These are phyloP conservation scores for Poeciliopsis occidentalis DNA, from an alignment of 2,113 vertebrate genomes.

Conservation along the genomic window DNA sequence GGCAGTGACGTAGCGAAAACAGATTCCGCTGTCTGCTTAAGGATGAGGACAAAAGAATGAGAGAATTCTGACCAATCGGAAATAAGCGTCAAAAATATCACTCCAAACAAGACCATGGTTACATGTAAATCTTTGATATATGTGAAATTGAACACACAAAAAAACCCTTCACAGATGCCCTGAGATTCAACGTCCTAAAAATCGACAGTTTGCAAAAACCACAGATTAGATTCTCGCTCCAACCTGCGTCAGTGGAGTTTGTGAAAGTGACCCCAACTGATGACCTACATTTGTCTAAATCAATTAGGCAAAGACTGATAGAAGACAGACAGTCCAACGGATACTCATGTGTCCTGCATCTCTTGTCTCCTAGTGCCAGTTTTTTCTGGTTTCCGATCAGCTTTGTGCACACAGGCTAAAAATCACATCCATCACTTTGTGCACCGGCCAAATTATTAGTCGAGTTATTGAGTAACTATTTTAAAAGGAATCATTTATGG, in stretches of 20 bases:
- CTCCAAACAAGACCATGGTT: background rate
- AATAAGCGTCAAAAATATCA: background rate
- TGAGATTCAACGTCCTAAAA: background rate
- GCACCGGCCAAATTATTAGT: too few species aligned
- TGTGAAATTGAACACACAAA: background rate
- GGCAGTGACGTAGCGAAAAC: conserved; percentile 8
- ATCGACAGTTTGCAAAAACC: background rate
- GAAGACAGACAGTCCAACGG: background rate
- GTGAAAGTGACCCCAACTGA: background rate
- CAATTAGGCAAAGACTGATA: conserved; percentile 9
- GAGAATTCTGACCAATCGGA: too few species aligned
- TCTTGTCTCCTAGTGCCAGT: too few species aligned
- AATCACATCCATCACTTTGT: background rate
- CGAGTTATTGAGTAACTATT: background rate
- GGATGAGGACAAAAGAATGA: background rate
- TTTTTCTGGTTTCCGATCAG: too few species aligned
- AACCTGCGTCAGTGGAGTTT: background rate
- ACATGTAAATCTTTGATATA: background rate
- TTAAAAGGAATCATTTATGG: too few species aligned
- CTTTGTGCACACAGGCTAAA: background rate
- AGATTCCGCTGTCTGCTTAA: conserved; percentile 2
- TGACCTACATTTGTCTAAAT: conserved; percentile 15
- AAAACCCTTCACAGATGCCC: background rate
- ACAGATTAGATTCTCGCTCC: background rate
- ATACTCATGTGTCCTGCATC: too few species aligned